Conservation (phyloP, 2,113 vertebrate species). For the Dipodomys merriami region DNA sequence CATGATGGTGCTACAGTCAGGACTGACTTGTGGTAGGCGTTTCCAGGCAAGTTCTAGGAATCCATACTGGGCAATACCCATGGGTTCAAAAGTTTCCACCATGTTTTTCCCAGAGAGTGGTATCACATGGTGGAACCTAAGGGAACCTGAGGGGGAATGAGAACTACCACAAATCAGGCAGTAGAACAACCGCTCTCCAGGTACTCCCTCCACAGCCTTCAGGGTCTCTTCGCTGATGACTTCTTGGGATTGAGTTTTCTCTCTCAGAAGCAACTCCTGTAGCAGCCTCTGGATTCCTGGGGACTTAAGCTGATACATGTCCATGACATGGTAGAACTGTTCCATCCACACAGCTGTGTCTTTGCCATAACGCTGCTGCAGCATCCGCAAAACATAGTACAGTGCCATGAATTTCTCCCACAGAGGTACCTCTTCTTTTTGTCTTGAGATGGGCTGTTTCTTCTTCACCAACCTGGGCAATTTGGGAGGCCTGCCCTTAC, state of each 20-base stretch:
- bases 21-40: conserved; percentile 24
- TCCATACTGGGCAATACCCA: conserved; percentile 64
- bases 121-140: conserved; percentile 38
- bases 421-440: neutral
- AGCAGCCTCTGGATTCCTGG: conserved; percentile 67
- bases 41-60: conserved; percentile 75
- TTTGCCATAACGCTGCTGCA: conserved; percentile 14
- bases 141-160: neutral
- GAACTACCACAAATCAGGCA: conserved; percentile 30
- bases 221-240: neutral
- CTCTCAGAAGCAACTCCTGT: conserved; percentile 60
- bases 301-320: conserved; percentile 74
- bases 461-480: conserved; percentile 19
- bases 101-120: conserved; percentile 66
- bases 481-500: conserved; percentile 6
- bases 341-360: neutral
- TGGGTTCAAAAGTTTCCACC: conserved; percentile 30
- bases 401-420: conserved; percentile 63
- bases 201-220: neutral
- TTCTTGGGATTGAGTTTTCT: neutral
- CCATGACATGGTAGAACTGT: conserved; percentile 58
- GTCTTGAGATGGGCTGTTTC: neutral
- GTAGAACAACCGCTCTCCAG: conserved; percentile 68
- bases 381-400: conserved; percentile 37
- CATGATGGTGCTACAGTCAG: neutral